Conservation (phyloP, 2,888 invertebrate genomes). For the Leistus spinibarbis region DNA sequence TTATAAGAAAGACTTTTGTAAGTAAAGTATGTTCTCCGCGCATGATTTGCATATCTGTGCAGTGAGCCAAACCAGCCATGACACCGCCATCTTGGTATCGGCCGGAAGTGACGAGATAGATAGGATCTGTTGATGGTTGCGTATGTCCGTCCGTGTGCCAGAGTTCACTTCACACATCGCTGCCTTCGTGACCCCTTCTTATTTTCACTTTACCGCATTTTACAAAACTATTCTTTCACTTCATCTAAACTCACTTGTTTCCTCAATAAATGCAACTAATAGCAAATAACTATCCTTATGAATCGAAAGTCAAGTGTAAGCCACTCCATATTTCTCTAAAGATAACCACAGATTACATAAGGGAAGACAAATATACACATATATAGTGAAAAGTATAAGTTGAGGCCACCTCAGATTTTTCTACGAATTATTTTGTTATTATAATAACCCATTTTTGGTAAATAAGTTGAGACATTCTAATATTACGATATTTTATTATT, state of each 20-base stretch:
- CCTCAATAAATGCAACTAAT: background rate
- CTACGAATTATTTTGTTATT: too few relatives aligned
- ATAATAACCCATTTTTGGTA: background rate
- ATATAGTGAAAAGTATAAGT: too few relatives aligned
- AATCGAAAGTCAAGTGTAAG: too few relatives aligned
- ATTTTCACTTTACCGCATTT: background rate
- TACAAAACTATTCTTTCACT: background rate
- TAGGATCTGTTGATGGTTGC: conserved; percentile 24
- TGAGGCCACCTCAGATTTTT: too few relatives aligned
- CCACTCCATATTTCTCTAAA: too few relatives aligned
- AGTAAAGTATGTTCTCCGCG: background rate
- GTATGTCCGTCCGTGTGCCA: conserved; percentile 10
- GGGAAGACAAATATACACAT: too few relatives aligned
- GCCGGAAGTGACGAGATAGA: conserved; percentile 38
- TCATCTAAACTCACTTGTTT: background rate
- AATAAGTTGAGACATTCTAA: background rate
- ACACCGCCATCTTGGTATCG: conserved; percentile 38
- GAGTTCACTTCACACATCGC: conserved; percentile 36
- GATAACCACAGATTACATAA: too few relatives aligned
- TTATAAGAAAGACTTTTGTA: background rate
- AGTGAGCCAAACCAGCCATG: background rate
- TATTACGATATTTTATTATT: background rate
- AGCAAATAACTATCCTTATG: too few relatives aligned
- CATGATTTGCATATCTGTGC: conserved; percentile 13
- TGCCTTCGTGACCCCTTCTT: conserved; percentile 32